Base-by-base conservation (phyloP, 1,140 invertebrate genomes). In the Scaptomyza montana region DNA sequence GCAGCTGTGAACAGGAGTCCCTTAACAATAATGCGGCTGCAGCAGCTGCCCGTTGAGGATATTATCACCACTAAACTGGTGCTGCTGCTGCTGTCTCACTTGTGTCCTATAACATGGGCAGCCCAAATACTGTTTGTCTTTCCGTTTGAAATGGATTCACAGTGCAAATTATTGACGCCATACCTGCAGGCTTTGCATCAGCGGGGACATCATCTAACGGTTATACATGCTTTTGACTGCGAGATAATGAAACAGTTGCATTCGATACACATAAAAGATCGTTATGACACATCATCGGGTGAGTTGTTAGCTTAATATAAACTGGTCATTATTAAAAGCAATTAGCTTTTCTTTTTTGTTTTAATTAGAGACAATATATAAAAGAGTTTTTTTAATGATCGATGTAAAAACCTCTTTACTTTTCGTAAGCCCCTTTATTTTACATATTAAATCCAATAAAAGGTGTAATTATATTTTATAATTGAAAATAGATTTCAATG, bases 201-300 rank as follows among this genome's bases (percentile, higher is more conserved):
- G 12, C 77, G 64, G 36, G 79, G 79, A 9, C 84, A 87, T 73
- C 30, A 89, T 10, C 2, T 87, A 28, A 82, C 84, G 0, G 13
- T 87, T 2, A 71, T 87, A n/a, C 82, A 79, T 51, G 59, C 72
- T 1, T 74, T 47, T 21, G 21, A 71, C 2, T 87, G 82, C 50
- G 12, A 55, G 0, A 10, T n/a, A 0, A 7, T 74, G 0, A 9
- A 33, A 0, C 47, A 70, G 5, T 39, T 74, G 2, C 53, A 66
- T 2, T 68, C 57, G 2, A 87, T 89, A 21, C 16, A 56, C 1
- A 21, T 84, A 3, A 41, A 25, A 10, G 68, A 82, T 54, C 33
- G 46, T 0, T 12, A 60, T 21, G 49, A 68, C 2, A 10, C 39
- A 3, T 16, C 1, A 4, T 13, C 25, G 19, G 74, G 81, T 78